Percentiles rank a stretch among this genome's conserved stretches.
phyloP scores from a whole-genome alignment of 2,888 invertebrate species.

The Ptilodon capucinus region DNA sequence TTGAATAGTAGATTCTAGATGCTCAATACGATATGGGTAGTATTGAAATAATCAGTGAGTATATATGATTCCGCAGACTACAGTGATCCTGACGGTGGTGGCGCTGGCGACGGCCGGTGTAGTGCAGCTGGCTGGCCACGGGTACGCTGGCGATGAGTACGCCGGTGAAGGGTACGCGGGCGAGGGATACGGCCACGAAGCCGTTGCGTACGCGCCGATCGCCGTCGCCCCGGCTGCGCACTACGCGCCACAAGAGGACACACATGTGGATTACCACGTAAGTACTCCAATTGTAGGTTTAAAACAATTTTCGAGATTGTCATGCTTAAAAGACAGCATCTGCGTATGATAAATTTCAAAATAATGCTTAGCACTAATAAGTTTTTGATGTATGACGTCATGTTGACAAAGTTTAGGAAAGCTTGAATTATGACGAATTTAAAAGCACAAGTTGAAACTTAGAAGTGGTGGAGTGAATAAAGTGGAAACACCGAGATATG shows the following conservation, averaged over 20 bases:
- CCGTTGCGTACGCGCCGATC: constrained; percentile 65
- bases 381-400: no score
- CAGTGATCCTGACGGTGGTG: constrained; percentile 68
- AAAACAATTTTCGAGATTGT: neutral
- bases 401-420: no score
- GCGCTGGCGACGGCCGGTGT: constrained; percentile 71
- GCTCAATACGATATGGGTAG: no score
- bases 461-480: no score
- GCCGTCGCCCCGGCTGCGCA: constrained; percentile 47
- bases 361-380: no score
- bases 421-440: no score
- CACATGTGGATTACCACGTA: constrained; percentile 76
- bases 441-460: no score
- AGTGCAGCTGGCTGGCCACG: constrained; percentile 56
- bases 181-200: constrained; percentile 68
- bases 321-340: no score
- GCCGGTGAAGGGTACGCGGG: constrained; percentile 69
- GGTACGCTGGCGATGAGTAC: constrained; percentile 64
- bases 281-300: constrained; percentile 29
- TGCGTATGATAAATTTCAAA: no score
- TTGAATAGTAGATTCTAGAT: no score
- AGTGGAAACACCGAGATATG: no score
- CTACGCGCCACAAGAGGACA: constrained; percentile 68
- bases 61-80: constrained; percentile 45
- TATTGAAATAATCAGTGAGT: neutral